Evolutionary conservation across 2,797 vertebrate species (phyloP).

Genomic region (Falco columbarius): DNA sequence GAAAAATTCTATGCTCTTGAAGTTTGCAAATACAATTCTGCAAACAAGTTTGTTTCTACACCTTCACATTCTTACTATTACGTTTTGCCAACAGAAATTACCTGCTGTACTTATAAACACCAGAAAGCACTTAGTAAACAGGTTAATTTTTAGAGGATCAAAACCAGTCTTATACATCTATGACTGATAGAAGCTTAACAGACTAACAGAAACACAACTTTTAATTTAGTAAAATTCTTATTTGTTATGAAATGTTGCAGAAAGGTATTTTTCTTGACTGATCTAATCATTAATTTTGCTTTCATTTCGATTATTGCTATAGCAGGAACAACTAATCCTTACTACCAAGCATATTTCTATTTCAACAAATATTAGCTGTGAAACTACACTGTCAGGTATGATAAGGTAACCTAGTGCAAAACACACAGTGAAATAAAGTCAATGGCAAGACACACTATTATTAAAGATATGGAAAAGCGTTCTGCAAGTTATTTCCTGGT

Average conservation of each 20-base stretch:
- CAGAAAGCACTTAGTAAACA: neutral
- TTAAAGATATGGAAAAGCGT: accelerated
- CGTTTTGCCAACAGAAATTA: neutral
- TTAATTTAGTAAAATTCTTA: neutral
- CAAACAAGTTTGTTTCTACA: neutral
- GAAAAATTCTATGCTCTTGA: neutral
- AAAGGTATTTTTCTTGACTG: neutral
- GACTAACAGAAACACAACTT: neutral
- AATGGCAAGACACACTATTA: neutral
- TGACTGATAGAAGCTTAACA: neutral
- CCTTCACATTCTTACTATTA: neutral
- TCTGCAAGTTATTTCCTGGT: neutral
- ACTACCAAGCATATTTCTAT: neutral
- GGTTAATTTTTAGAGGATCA: neutral
- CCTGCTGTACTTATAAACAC: neutral
- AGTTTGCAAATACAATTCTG: neutral
- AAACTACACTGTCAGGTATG: neutral
- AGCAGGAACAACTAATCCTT: neutral
- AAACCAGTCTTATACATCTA: neutral
- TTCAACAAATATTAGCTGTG: neutral
- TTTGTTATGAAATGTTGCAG: neutral
- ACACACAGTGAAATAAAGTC: neutral
- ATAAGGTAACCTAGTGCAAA: neutral
- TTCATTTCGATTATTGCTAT: neutral
- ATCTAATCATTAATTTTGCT: neutral